Base-by-base conservation (phyloP, 2,888 invertebrate species). In the Xanthostigma xanthostigma region DNA sequence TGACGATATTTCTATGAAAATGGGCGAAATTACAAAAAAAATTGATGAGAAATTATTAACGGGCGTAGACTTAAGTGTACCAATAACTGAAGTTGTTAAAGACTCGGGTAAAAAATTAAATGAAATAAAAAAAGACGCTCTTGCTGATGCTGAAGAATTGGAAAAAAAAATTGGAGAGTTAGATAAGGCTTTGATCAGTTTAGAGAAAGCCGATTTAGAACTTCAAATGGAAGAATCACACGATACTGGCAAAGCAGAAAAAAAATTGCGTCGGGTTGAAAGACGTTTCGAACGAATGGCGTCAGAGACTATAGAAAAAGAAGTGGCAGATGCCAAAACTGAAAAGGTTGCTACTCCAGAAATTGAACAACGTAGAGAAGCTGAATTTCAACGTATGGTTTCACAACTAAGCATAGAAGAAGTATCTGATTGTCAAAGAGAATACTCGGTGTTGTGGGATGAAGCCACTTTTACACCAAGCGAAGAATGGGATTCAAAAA, bases 371-470 rank as follows among this genome's bases (percentile, higher is more conserved):
- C 57, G 58, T 52, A 61, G 62, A 37, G 70, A 71, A 51, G 62
- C 58, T 27, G 70, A 70, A 54, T 72, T 65, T 59, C 66, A 67
- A 55, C 64, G 59, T 51, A 64, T 72, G 56, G 66, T 72, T 39
- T 72, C 72, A 17, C 72, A 73, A 55, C 59, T 73, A 50, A 72
- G 72, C 55, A 62, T 60, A 6, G 72, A 72, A 57, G 73, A 73
- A 57, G 65, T 72, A 38, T 66, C 68, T 45, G 70, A 70, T 50
- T 70, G 67, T 58, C 68, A 72, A 55, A 68, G 62, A 56, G 69
- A 70, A 49, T 70, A 67, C 56, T 60, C 65, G 50, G 61, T 64
- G 50, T 59, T 70, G 48, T 73, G 71, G 71, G 70, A 72, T 54
- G 69, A 68, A 55, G 62, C 64, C 52, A 65, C 65, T 14, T 64